Conservation (phyloP, 2,888 invertebrate genomes). For the Eupithecia subfuscata region DNA sequence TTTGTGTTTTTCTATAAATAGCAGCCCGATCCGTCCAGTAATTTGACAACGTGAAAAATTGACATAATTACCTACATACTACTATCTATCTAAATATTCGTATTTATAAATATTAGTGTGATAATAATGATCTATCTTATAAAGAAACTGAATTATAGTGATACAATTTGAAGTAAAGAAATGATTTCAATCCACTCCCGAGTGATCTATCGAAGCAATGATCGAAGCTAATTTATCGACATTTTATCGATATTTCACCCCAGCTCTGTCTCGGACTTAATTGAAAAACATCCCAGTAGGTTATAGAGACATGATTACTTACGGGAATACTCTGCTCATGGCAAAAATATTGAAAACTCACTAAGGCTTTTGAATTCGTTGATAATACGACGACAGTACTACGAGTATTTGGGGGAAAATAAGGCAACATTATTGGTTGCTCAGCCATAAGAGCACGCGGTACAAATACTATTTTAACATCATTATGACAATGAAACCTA, state of each 20-base stretch:
- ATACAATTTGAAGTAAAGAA: neutral
- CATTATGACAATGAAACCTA: too few species aligned
- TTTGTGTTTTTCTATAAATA: too few species aligned
- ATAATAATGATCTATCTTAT: neutral
- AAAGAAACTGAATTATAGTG: neutral
- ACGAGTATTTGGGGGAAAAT: too few species aligned
- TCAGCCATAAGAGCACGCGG: too few species aligned
- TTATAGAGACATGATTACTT: conserved; percentile 46
- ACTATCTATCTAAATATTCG: too few species aligned
- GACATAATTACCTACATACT: too few species aligned
- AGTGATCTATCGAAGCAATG: neutral
- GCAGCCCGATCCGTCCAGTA: too few species aligned
- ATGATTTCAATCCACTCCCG: neutral
- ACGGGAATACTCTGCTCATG: neutral
- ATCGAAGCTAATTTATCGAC: conserved; percentile 8
- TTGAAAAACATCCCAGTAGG: conserved; percentile 56
- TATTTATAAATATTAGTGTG: too few species aligned
- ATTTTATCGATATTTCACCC: conserved; percentile 21
- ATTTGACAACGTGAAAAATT: too few species aligned
- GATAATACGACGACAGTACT: too few species aligned
- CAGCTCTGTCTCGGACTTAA: conserved; percentile 42
- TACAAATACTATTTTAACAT: too few species aligned
- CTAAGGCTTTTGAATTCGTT: neutral
- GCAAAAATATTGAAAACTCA: neutral
- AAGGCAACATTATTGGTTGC: too few species aligned